Evolutionary conservation across 1,140 invertebrate species (phyloP), one percentile per base, ranked within the genome.

Genomic region (Musca vetustissima): DNA sequence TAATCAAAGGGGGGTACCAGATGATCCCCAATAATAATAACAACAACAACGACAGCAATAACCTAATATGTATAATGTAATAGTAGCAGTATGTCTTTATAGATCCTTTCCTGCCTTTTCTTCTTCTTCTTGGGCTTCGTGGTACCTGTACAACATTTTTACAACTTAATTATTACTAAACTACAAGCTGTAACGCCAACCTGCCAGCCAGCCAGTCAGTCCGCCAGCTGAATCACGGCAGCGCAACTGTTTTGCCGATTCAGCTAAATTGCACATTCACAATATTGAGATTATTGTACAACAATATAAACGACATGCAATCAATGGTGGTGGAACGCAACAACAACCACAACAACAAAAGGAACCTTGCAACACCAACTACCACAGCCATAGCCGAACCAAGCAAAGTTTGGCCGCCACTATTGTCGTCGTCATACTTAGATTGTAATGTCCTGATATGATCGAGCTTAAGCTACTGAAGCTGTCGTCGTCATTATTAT

Each of bases 91-190:
- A 28, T 8, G 8, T 28, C 28, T 28, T 28, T 28, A 28, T 28
- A 24, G 52, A 57, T 57, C 53, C 25, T 57, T 24, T n/a, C n/a
- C 9, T 55, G 17, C 9, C 2, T 32, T 15, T 17, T 17, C 11
- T 64, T 24, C 4, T 75, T 79, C 75, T 79, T 79, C 75, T 75
- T 75, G 77, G 3, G 75, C 77, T 77, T 61, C 28, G n/a, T 28
- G 15, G 24, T 24, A 28, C 57, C 57, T 61, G 6, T 61, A 61
- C 57, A n/a, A 77, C 75, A 77, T 76, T 79, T 79, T 79, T 77
- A 79, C 77, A 79, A 79, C 77, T 79, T 79, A 79, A 79, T 79
- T 79, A 79, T 79, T 79, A 76, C 77, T 79, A 79, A 79, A 79
- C 77, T 79, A 76, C 69, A 73, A 64, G 52, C 6, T 72, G 28